A percentile compares a stretch with the other conserved stretches of the same genome.
Evolutionary conservation across 2,888 invertebrate genomes (phyloP).

Genomic region (Hermodice carunculata): DNA sequence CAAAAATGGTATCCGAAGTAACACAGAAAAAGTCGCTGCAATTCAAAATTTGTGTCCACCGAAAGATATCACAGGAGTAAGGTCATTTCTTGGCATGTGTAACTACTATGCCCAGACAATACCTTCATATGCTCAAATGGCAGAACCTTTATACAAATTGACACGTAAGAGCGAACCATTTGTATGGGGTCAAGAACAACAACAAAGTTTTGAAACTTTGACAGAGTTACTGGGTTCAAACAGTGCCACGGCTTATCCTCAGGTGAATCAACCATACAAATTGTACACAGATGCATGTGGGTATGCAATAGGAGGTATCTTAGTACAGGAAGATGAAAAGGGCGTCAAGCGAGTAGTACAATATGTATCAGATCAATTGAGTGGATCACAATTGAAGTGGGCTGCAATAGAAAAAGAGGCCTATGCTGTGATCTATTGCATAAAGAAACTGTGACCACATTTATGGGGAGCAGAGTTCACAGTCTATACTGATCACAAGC

Average conservation of each 20-base stretch:
- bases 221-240: background rate
- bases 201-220: background rate
- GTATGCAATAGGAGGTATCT: constrained; percentile 3
- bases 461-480: constrained; percentile 7
- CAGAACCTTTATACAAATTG: constrained; percentile 10
- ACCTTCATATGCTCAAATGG: constrained; percentile 11
- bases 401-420: constrained; percentile 18
- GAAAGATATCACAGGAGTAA: too few species aligned
- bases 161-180: background rate
- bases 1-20: constrained; percentile 19
- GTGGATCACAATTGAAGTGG: background rate
- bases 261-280: constrained; percentile 1
- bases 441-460: constrained; percentile 8
- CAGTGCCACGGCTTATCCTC: background rate
- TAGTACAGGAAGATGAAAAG: background rate
- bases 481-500: constrained; percentile 18
- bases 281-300: constrained; percentile 9
- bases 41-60: constrained; percentile 16
- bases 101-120: constrained; percentile 20
- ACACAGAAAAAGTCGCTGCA: constrained; percentile 26
- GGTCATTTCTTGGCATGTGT: too few species aligned
- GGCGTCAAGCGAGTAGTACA: constrained; percentile 6
- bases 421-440: background rate
- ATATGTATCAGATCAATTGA: constrained; percentile 1
- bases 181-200: background rate